These are phyloP conservation scores for Smutsia gigantea DNA, from an alignment of 2,797 vertebrate genomes.

Conservation along the genomic window DNA sequence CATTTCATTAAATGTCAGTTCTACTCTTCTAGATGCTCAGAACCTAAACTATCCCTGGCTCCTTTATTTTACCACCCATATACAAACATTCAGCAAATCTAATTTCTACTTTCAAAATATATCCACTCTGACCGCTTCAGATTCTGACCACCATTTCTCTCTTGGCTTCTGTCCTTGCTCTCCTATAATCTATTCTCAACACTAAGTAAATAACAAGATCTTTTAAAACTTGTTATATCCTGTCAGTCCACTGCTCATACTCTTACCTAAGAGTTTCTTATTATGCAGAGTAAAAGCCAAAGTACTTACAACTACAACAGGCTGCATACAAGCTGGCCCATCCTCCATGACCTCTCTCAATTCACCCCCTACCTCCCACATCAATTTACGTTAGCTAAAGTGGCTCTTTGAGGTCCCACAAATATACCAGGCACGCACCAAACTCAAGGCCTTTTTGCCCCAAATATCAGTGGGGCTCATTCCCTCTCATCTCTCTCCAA, in stretches of 20 bases:
- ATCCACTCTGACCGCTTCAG: neutral
- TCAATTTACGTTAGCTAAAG: neutral
- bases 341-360: neutral
- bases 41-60: neutral
- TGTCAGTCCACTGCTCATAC: neutral
- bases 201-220: neutral
- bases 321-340: no score
- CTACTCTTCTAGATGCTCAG: neutral
- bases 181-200: neutral
- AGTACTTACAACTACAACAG: neutral
- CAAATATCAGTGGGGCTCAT: neutral
- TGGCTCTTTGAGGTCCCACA: neutral
- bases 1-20: neutral
- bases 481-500: neutral
- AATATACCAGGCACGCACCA: neutral
- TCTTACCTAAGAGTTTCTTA: neutral
- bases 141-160: neutral
- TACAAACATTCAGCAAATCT: neutral
- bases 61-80: neutral
- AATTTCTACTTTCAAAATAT: neutral
- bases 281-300: neutral
- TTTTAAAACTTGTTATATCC: neutral
- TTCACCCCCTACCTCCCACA: neutral
- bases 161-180: neutral
- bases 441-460: neutral